A percentile compares a stretch with the other conserved stretches of the same genome.
phyloP scores from a whole-genome alignment of 2,888 invertebrate species.

The Panzeria rudis region DNA sequence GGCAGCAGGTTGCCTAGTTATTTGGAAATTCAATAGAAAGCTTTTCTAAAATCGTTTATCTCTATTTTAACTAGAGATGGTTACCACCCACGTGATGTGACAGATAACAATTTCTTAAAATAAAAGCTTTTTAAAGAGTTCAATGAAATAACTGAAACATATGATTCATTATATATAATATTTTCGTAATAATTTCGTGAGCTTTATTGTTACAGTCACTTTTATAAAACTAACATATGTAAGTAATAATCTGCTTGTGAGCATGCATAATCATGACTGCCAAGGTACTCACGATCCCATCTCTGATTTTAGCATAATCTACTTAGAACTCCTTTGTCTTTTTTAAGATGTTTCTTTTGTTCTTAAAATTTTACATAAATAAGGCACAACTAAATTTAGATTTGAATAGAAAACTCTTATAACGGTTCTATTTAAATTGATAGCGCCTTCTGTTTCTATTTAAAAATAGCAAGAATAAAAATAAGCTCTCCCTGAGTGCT shows the following conservation, averaged over 20 bases:
- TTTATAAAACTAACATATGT: no score
- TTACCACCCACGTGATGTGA: neutral
- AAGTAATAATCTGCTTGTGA: no score
- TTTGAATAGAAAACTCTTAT: neutral
- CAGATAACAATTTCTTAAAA: no score
- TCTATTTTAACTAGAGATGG: neutral
- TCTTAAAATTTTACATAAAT: neutral
- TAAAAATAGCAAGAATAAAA: no score
- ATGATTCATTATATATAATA: no score
- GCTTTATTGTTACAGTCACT: no score
- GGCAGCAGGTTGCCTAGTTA: conserved; percentile 1
- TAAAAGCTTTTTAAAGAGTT: no score
- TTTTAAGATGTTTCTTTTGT: neutral
- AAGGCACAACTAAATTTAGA: neutral
- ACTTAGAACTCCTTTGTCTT: neutral
- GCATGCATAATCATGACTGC: neutral
- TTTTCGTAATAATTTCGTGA: no score
- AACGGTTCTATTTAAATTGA: neutral
- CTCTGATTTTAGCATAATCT: neutral
- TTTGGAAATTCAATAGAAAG: neutral
- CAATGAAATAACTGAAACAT: no score
- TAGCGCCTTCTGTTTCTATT: no score
- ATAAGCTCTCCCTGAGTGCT: no score
- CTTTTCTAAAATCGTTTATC: neutral
- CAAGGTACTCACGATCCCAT: neutral